Conservation (phyloP, 2,113 vertebrate genomes). For the Cebus imitator region DNA sequence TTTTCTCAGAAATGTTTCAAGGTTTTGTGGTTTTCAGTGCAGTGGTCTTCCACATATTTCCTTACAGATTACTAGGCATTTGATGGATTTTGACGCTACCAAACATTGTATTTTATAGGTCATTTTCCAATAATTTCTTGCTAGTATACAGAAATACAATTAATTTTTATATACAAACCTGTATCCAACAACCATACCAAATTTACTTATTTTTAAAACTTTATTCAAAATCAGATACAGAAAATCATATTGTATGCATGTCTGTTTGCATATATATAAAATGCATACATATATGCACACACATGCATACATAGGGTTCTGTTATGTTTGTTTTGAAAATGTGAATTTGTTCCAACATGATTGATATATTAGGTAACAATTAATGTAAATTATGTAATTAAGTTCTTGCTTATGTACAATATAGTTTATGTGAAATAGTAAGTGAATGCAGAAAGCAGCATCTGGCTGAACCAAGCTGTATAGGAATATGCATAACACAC, state of each 20-base stretch:
- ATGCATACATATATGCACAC: background rate
- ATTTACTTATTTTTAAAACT: background rate
- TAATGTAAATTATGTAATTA: background rate
- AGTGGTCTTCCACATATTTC: background rate
- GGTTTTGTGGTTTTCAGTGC: background rate
- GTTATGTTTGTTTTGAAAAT: background rate
- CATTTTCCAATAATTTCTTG: background rate
- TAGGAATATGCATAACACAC: background rate
- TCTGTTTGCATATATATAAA: background rate
- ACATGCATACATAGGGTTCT: background rate
- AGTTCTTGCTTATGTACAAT: background rate
- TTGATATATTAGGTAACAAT: background rate
- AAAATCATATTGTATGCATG: background rate
- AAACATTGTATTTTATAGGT: background rate
- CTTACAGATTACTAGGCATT: background rate
- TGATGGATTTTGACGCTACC: constrained; percentile 4
- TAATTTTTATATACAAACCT: background rate
- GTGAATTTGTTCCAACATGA: background rate
- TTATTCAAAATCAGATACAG: background rate
- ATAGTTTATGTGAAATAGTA: background rate
- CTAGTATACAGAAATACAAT: background rate
- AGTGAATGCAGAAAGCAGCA: background rate
- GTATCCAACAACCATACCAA: background rate
- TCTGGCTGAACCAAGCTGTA: background rate
- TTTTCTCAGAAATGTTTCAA: background rate